Evolutionary conservation across 1,140 invertebrate species (phyloP).

Genomic region (Drosophila ercepeae): DNA sequence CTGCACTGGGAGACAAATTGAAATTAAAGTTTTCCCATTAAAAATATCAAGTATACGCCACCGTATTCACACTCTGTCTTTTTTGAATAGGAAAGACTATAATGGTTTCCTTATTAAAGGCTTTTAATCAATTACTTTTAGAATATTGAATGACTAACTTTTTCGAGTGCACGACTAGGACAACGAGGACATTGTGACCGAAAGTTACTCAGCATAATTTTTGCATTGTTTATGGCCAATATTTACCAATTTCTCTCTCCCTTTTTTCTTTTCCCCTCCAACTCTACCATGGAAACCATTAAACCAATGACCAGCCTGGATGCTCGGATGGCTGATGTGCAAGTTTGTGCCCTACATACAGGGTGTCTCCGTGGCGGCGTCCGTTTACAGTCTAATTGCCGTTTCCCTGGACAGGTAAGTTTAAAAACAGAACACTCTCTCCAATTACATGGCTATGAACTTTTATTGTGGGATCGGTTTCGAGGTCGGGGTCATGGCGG

Average conservation of each 20-base stretch:
- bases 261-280: conserved; percentile 39
- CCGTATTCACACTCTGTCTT: not conserved
- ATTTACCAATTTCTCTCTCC: conserved; percentile 37
- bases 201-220: conserved; percentile 79
- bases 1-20: conserved; percentile 14
- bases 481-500: conserved; percentile 1
- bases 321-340: conserved; percentile 96
- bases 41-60: not conserved
- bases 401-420: conserved; percentile 96
- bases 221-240: conserved; percentile 57
- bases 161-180: not conserved
- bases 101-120: too few species aligned
- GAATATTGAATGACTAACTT: not conserved
- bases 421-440: conserved; percentile 22
- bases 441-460: conserved; percentile 62
- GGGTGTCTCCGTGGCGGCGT: conserved; percentile 96
- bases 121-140: too few species aligned
- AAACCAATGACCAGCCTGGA: conserved; percentile 90
- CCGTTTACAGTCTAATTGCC: conserved; percentile 96
- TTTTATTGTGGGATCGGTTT: conserved; percentile 69
- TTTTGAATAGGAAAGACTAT: too few species aligned
- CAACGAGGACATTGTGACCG: conserved; percentile 52
- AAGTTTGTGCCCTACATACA: conserved; percentile 97
- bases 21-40: not conserved
- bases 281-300: not conserved